These are phyloP conservation scores for Asbolus verrucosus DNA, from an alignment of 1,140 invertebrate species.

Conservation along the genomic window DNA sequence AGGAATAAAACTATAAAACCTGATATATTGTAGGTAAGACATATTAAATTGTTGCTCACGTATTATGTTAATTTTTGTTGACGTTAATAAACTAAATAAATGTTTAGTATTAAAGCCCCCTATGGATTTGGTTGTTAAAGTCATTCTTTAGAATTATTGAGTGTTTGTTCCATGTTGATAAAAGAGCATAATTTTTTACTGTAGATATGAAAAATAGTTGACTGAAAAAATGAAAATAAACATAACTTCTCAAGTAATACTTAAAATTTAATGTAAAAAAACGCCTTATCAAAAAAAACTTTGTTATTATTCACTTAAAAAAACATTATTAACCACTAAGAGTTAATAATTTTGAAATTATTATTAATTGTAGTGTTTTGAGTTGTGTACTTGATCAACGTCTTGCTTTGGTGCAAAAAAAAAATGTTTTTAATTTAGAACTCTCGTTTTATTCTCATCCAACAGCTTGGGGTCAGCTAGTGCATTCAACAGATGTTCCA, in stretches of 20 bases:
- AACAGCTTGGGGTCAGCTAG: constrained; percentile 23
- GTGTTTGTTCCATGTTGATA: constrained; percentile 21
- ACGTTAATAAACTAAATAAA: constrained; percentile 37
- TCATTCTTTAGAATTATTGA: neutral
- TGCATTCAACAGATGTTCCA: constrained; percentile 40
- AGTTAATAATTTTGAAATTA: too few species aligned
- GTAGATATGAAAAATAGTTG: neutral
- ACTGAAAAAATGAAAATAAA: too few species aligned
- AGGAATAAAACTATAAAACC: constrained; percentile 9
- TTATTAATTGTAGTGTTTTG: too few species aligned
- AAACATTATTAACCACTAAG: too few species aligned
- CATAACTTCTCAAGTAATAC: too few species aligned
- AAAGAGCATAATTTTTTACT: constrained; percentile 30
- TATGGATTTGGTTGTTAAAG: neutral
- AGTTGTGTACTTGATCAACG: neutral
- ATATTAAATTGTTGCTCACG: constrained; percentile 44
- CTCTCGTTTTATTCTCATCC: neutral
- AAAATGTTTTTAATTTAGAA: constrained; percentile 5
- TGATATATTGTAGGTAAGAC: constrained; percentile 19
- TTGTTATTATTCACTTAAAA: too few species aligned
- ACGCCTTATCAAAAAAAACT: too few species aligned
- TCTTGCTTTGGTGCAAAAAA: too few species aligned
- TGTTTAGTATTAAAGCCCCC: neutral
- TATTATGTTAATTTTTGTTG: constrained; percentile 38
- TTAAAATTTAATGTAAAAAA: too few species aligned